Base-by-base conservation (phyloP, 2,797 vertebrate genomes). In the Tiaroga cobitis region DNA sequence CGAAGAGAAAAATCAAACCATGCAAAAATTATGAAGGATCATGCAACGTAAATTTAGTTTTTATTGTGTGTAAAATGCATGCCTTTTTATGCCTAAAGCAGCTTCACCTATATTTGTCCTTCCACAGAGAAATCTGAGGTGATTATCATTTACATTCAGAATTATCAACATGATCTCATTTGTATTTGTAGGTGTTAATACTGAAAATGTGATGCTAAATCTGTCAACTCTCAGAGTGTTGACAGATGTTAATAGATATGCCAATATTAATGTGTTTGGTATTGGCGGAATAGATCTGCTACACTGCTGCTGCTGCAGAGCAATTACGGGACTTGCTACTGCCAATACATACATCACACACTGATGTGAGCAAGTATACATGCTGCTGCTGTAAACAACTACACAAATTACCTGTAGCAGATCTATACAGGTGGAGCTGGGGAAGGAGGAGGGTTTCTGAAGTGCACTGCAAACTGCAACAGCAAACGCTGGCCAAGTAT, bases 71-170 rank as follows among this genome's bases (percentile, higher is more conserved):
- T 29, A 18, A 5, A 39, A 51, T 67, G 37, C 8, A 37, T 34
- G 39, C 5, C 5, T 63, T 63, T 63, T 70, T 56, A 10, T 54
- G 67, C 34, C 8, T 56, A 59, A 56, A 29, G 34, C 24, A 8
- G 1, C 8, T 16, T 70, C 16, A 63, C 19, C 37, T 34, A 39
- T 34, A 41, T 82, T 74, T 74, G 69, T 37, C 4, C 10, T 70
- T 73, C 54, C 37, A 32, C 80, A 68, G 67, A 82, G 10, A 72
- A 63, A 56, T 43, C 26, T 74, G 69, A 11, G 2, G n/a, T 46
- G 19, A 82, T 74, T 63, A 74, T 73, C 37, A 70, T 11, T 70
- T 72, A 39, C n/a, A 74, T 74, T 8, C 16, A 74, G n/a, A 32
- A 56, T 56, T 0, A 61, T 61, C 24, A 74, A 34, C 18, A 1